Conservation (phyloP, 2,113 vertebrate genomes). For the Catharus minimus region DNA sequence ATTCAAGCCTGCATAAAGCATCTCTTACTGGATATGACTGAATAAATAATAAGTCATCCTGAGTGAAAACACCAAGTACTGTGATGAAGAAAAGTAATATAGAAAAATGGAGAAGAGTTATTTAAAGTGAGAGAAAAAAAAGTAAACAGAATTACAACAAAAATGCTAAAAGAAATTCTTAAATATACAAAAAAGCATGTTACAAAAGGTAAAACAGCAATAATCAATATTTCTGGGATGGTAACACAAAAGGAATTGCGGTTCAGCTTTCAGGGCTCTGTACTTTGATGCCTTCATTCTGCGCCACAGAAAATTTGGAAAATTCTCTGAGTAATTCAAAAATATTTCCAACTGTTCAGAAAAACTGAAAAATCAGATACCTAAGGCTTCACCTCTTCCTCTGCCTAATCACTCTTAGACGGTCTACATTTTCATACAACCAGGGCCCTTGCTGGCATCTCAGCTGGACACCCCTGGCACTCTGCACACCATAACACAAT, state of each 20-base stretch:
- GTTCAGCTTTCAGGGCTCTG: not conserved
- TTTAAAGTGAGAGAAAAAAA: not conserved
- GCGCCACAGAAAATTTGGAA: not conserved
- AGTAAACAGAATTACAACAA: not conserved
- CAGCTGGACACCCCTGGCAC: not conserved
- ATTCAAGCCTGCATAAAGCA: not conserved
- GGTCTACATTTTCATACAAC: not conserved
- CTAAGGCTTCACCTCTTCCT: not conserved
- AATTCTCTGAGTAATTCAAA: not conserved
- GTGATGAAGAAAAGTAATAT: not conserved
- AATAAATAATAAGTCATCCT: not conserved
- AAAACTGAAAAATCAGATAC: not conserved
- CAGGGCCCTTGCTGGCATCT: not conserved
- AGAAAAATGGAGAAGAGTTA: not conserved
- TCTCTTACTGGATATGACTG: not conserved
- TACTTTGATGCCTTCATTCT: not conserved
- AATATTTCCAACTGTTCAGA: not conserved
- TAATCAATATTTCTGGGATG: not conserved
- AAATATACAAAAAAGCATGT: not conserved
- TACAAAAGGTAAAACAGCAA: not conserved
- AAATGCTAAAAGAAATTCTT: not conserved
- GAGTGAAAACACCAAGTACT: not conserved
- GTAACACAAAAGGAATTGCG: not conserved
- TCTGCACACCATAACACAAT: not conserved
- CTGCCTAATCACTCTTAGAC: not conserved